A percentile compares a stretch with the other conserved stretches of the same genome.
Conservation (phyloP, 2,113 vertebrate genomes). For the Eptatretus burgeri region DNA sequence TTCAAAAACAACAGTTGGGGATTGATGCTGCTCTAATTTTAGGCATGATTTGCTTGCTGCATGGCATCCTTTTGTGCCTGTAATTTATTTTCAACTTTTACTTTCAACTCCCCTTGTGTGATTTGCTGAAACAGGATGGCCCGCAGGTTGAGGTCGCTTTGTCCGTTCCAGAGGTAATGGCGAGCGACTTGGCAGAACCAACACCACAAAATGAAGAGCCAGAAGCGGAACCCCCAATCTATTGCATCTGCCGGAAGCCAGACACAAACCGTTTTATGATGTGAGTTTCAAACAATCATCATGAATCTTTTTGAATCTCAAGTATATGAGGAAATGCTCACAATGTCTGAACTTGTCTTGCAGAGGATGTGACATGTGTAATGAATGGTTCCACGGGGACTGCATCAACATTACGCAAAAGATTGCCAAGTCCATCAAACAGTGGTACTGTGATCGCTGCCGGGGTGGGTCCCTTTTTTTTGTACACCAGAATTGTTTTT, state of each 20-base stretch:
- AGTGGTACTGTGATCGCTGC: slow-evolving; percentile 61
- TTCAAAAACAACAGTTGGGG: too few relatives aligned
- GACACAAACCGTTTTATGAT: slow-evolving; percentile 83
- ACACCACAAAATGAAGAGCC: too few relatives aligned
- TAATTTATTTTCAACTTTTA: too few relatives aligned
- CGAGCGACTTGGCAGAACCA: too few relatives aligned
- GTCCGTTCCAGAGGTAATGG: too few relatives aligned
- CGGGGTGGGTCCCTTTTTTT: slow-evolving; percentile 16
- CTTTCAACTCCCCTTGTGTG: too few relatives aligned
- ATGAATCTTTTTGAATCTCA: neutral
- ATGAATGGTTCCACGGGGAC: slow-evolving; percentile 70
- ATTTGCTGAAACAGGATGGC: too few relatives aligned
- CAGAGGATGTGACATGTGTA: slow-evolving; percentile 72
- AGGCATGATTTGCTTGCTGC: too few relatives aligned
- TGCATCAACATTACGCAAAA: slow-evolving; percentile 73
- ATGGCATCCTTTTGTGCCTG: too few relatives aligned
- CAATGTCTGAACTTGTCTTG: neutral
- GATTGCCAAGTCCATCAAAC: slow-evolving; percentile 54
- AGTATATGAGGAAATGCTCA: neutral
- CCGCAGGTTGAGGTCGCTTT: too few relatives aligned
- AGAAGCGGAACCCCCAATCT: slow-evolving; percentile 36
- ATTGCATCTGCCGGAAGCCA: slow-evolving; percentile 46
- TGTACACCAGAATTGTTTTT: too few relatives aligned
- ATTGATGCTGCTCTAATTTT: too few relatives aligned
- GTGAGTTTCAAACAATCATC: slow-evolving; percentile 17